These are phyloP conservation scores for Ormyrus pomaceus DNA, from an alignment of 2,888 invertebrate species.

Conservation along the genomic window DNA sequence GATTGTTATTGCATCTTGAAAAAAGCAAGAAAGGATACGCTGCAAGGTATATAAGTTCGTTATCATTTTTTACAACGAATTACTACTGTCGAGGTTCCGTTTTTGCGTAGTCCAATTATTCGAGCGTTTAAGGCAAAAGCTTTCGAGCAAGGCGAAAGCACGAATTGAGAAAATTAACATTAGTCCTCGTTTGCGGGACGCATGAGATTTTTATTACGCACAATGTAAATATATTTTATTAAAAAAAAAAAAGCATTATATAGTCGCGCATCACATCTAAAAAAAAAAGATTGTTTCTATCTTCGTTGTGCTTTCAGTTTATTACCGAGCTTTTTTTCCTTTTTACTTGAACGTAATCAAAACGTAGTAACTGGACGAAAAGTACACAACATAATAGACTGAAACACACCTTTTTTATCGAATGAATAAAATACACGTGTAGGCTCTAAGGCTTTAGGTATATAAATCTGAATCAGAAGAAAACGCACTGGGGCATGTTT, in stretches of 20 bases:
- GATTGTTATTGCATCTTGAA: constrained; percentile 39
- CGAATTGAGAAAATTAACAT: background rate
- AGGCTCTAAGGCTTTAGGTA: constrained; percentile 38
- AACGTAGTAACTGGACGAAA: constrained; percentile 21
- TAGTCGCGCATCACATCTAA: constrained; percentile 26
- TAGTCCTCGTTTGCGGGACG: constrained; percentile 9
- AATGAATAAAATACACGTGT: constrained; percentile 24
- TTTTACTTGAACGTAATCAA: constrained; percentile 24
- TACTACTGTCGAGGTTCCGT: no score
- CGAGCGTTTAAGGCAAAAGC: no score
- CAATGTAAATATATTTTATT: constrained; percentile 54
- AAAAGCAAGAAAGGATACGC: background rate
- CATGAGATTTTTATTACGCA: constrained; percentile 54
- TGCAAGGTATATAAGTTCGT: constrained; percentile 14
- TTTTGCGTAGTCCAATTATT: no score
- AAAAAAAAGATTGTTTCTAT: background rate
- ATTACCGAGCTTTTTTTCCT: constrained; percentile 37
- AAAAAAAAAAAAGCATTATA: constrained; percentile 22
- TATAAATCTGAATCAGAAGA: background rate
- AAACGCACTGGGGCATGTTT: background rate
- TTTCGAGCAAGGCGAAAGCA: no score
- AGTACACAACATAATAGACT: constrained; percentile 52
- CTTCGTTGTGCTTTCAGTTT: constrained; percentile 53
- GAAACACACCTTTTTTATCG: constrained; percentile 46
- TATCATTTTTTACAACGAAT: constrained; percentile 33